Percentiles rank a stretch among this genome's conserved stretches.
These are phyloP conservation scores for Rhagoletis pomonella DNA, from an alignment of 1,140 invertebrate species.

Conservation along the genomic window DNA sequence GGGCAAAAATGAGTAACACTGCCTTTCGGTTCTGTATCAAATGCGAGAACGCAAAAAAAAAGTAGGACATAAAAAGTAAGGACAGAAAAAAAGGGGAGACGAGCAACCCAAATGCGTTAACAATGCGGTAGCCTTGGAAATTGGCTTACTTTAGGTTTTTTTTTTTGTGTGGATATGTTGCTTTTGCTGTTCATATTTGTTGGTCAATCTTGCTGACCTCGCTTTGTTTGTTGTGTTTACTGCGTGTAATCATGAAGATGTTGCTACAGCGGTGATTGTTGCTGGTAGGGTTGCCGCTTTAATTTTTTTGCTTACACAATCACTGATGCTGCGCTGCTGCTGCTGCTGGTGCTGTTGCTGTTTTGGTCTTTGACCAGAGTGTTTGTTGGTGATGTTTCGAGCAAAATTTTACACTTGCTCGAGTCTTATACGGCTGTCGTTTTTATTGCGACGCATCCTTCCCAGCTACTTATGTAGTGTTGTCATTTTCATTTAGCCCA, in stretches of 20 bases:
- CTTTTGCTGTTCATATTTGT: slow-evolving; percentile 27
- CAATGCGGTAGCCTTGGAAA: background rate
- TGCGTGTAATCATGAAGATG: slow-evolving; percentile 15
- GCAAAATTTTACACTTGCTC: slow-evolving; percentile 6
- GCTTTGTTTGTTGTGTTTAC: background rate
- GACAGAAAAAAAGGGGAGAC: background rate
- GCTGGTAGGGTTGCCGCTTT: background rate
- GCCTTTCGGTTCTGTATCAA: background rate
- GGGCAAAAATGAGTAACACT: background rate
- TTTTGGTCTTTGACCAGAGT: background rate
- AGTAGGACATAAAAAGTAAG: background rate
- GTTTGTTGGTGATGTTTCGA: background rate
- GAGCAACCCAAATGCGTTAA: slow-evolving; percentile 3
- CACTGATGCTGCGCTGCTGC: background rate
- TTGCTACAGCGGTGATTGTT: background rate
- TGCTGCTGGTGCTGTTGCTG: background rate
- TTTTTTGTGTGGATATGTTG: background rate
- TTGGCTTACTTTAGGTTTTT: background rate
- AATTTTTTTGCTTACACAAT: background rate
- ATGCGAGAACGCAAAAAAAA: background rate
- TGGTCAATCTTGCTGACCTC: slow-evolving; percentile 1
- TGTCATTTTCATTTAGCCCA: slow-evolving; percentile 26
- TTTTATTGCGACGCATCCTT: background rate
- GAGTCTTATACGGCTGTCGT: background rate
- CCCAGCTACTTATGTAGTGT: background rate